phyloP scores from a whole-genome alignment of 2,888 invertebrate species.

The Catocala fraxini region DNA sequence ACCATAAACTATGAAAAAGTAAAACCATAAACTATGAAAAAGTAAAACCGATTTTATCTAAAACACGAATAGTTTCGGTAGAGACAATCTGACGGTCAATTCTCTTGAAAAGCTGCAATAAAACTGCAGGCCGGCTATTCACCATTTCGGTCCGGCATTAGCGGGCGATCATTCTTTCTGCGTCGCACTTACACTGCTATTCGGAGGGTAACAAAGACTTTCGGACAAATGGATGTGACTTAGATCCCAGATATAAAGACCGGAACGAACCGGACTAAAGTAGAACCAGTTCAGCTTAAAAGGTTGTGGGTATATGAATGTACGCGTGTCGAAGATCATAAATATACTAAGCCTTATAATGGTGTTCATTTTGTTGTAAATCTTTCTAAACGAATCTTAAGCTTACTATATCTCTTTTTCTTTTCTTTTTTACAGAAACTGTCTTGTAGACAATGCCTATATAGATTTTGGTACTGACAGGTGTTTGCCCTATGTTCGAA shows the following conservation, averaged over 20 bases:
- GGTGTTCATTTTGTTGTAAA: neutral
- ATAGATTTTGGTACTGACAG: no score
- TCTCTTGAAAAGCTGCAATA: conserved; percentile 56
- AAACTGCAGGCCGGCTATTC: conserved; percentile 60
- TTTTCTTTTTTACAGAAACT: no score
- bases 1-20: conserved; percentile 11
- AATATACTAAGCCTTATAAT: conserved; percentile 2
- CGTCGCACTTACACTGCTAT: conserved; percentile 57
- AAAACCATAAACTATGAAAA: conserved; percentile 14
- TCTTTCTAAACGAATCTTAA: no score
- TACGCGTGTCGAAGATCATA: neutral
- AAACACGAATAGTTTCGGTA: conserved; percentile 30
- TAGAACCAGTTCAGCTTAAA: neutral
- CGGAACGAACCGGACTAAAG: conserved; percentile 7
- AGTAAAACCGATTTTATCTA: conserved; percentile 22
- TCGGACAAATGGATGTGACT: conserved; percentile 31
- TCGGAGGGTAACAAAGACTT: conserved; percentile 44
- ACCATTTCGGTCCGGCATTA: conserved; percentile 60
- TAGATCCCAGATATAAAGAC: conserved; percentile 21
- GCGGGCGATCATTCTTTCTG: conserved; percentile 65
- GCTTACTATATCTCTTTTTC: no score
- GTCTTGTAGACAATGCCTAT: no score
- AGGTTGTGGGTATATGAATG: neutral
- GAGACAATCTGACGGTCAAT: conserved; percentile 41
- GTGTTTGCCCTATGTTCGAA: no score